These are phyloP conservation scores for Falco biarmicus DNA, from an alignment of 2,797 vertebrate species.

Conservation along the genomic window DNA sequence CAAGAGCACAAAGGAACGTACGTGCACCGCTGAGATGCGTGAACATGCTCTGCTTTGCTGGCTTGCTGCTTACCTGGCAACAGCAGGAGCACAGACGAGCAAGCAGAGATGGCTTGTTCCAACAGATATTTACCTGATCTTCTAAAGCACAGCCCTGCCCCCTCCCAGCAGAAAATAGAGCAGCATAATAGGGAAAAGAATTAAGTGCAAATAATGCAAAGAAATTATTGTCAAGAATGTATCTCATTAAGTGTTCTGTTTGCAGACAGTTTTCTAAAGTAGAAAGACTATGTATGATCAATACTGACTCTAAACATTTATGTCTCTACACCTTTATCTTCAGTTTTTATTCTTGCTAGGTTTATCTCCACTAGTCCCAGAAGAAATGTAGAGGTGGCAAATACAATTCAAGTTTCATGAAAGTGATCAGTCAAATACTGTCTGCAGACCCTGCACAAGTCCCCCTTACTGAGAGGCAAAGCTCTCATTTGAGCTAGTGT, in stretches of 20 bases:
- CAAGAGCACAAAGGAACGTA: neutral
- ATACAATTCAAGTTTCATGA: neutral
- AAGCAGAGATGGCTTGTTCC: neutral
- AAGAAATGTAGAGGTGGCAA: neutral
- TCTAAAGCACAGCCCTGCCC: neutral
- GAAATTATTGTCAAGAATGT: neutral
- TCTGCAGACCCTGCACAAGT: neutral
- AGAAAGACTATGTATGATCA: neutral
- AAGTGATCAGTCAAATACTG: neutral
- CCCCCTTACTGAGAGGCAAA: neutral
- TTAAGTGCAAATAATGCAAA: neutral
- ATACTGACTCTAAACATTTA: neutral
- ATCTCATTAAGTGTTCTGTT: neutral
- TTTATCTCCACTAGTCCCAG: neutral
- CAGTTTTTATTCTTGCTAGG: neutral
- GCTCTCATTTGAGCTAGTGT: neutral
- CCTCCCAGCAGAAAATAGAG: neutral
- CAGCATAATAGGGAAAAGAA: neutral
- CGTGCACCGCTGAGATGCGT: rapidly evolving
- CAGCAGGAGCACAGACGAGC: neutral
- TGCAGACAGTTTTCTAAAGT: neutral
- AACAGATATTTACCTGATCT: neutral
- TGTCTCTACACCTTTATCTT: neutral
- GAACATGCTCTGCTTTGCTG: neutral
- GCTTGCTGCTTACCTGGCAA: neutral